Conservation (phyloP, 2,113 vertebrate species). For the Platichthys flesus region DNA sequence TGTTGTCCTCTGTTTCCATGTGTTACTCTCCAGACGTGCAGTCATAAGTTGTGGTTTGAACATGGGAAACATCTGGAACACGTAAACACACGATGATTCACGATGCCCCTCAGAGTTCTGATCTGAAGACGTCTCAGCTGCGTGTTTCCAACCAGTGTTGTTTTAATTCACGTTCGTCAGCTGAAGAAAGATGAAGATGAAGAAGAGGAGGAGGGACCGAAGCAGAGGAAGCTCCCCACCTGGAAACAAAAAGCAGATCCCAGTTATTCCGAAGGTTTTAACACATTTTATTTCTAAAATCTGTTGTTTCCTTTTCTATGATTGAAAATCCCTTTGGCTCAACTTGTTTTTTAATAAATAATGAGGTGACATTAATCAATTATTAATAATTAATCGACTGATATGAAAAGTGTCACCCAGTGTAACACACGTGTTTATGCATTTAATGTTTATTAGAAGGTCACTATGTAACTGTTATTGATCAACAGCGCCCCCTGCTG, state of each 20-base stretch:
- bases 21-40: slow-evolving; percentile 67
- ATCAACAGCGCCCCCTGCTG: not conserved
- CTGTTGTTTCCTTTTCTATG: no score
- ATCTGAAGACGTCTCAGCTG: not conserved
- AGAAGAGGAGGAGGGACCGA: not conserved
- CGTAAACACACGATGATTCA: slow-evolving; percentile 42
- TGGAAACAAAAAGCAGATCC: not conserved
- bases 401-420: no score
- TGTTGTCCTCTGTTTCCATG: slow-evolving; percentile 48
- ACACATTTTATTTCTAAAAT: no score
- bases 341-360: no score
- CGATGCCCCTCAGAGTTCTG: no score
- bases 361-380: no score
- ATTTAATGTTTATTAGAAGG: no score
- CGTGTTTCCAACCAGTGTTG: not conserved
- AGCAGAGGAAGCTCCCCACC: not conserved
- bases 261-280: no score
- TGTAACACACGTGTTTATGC: no score
- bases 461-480: no score
- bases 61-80: slow-evolving; percentile 21
- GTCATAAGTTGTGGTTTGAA: slow-evolving; percentile 70
- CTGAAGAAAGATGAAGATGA: not conserved
- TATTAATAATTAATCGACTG: no score
- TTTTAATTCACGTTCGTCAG: not conserved
- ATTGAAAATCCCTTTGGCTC: no score